Evolutionary conservation across 2,113 vertebrate species (phyloP).

Genomic region (Xerus inauris): DNA sequence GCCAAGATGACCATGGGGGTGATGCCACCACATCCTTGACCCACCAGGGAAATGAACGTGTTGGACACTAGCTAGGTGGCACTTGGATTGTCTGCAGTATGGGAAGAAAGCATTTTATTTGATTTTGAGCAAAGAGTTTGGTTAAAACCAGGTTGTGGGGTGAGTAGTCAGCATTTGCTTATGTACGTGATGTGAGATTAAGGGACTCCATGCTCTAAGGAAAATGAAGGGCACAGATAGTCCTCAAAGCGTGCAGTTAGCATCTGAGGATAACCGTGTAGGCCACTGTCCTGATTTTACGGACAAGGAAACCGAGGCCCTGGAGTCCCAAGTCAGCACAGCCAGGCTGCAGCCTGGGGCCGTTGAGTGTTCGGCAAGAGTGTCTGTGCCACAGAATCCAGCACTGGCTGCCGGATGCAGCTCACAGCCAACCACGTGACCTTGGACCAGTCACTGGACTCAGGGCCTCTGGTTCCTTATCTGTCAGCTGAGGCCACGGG

Average conservation of each 20-base stretch:
- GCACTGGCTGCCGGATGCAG: neutral
- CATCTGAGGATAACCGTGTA: neutral
- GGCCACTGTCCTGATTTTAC: neutral
- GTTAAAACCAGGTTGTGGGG: neutral
- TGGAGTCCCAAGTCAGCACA: neutral
- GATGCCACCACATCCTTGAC: neutral
- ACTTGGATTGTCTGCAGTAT: neutral
- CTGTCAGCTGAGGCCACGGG: neutral
- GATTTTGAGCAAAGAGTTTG: neutral
- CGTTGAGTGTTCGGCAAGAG: neutral
- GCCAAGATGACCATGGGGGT: constrained; percentile 16
- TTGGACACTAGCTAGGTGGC: fast-evolving
- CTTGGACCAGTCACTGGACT: neutral
- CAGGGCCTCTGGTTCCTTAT: constrained; percentile 11
- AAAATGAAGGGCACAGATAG: neutral
- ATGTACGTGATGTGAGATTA: neutral
- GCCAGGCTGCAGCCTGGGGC: neutral
- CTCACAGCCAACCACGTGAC: neutral
- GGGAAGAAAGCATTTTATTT: neutral
- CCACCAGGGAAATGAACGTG: neutral
- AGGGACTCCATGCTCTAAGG: neutral
- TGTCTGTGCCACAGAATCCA: neutral
- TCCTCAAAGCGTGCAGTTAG: neutral
- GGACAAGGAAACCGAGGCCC: neutral
- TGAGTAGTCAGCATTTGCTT: neutral